Conservation (phyloP, 2,113 vertebrate genomes). For the Tachycineta bicolor region DNA sequence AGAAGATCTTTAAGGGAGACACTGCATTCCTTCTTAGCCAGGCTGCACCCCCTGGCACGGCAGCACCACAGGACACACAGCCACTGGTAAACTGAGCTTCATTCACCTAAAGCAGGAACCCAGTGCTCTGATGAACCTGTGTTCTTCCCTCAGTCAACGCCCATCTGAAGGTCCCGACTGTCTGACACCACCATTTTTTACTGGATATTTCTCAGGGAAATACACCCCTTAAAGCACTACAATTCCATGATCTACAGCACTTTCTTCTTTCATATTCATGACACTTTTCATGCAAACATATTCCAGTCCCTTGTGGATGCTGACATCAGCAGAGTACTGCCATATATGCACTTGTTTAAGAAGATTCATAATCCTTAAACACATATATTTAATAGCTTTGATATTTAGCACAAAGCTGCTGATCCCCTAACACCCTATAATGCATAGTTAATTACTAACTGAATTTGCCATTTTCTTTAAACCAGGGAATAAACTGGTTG, state of each 20-base stretch:
- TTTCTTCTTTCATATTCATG: background rate
- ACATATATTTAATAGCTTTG: background rate
- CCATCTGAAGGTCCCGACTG: background rate
- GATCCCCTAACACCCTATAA: background rate
- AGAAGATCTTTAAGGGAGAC: background rate
- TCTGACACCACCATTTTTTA: background rate
- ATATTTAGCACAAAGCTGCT: background rate
- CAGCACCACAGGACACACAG: background rate
- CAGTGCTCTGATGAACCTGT: background rate
- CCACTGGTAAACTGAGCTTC: rapidly evolving
- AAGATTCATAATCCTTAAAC: background rate
- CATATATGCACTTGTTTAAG: background rate
- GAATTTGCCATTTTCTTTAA: background rate
- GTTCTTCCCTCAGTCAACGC: background rate
- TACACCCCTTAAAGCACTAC: background rate
- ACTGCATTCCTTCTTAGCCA: background rate
- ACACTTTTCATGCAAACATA: background rate
- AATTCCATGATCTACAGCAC: background rate
- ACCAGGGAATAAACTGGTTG: background rate
- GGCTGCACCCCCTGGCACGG: background rate
- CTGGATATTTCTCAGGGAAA: background rate
- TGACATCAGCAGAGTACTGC: background rate
- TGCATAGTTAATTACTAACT: background rate
- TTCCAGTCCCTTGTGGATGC: background rate
- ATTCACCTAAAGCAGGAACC: background rate